These are phyloP conservation scores for Chloroceryle amazona DNA, from an alignment of 2,797 vertebrate species.

Conservation along the genomic window DNA sequence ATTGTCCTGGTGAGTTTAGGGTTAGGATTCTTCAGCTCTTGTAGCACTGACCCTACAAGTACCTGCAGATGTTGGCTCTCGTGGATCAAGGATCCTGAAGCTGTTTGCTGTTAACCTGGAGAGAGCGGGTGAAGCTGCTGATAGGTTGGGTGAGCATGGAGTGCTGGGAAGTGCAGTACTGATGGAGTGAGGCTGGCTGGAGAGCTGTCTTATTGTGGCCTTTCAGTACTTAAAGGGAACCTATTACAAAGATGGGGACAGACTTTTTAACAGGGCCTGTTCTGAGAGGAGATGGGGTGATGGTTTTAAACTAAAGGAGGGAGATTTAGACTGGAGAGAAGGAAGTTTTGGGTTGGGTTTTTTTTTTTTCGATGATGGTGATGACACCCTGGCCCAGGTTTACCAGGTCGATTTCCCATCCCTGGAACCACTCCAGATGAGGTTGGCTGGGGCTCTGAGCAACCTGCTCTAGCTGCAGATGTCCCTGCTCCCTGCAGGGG, in stretches of 20 bases:
- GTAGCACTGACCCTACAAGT: no score
- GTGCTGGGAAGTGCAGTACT: background rate
- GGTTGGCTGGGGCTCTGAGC: background rate
- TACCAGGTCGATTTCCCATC: background rate
- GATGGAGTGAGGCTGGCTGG: background rate
- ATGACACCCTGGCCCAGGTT: background rate
- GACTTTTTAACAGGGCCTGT: background rate
- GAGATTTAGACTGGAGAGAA: background rate
- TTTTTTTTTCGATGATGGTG: background rate
- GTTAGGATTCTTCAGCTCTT: background rate
- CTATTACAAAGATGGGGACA: background rate
- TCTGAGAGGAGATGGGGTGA: background rate
- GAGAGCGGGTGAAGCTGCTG: background rate
- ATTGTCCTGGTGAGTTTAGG: accelerated
- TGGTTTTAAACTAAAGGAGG: background rate
- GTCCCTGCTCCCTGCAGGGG: background rate
- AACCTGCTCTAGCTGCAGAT: background rate
- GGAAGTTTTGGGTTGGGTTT: background rate
- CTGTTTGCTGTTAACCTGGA: background rate
- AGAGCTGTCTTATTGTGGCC: background rate
- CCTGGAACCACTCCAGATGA: background rate
- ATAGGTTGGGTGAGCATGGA: accelerated
- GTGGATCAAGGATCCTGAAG: background rate
- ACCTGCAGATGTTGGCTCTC: accelerated
- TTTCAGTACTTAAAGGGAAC: background rate